Evolutionary conservation across 2,797 vertebrate species (phyloP), one percentile per base, ranked within the genome.

Genomic region (Vultur gryphus): DNA sequence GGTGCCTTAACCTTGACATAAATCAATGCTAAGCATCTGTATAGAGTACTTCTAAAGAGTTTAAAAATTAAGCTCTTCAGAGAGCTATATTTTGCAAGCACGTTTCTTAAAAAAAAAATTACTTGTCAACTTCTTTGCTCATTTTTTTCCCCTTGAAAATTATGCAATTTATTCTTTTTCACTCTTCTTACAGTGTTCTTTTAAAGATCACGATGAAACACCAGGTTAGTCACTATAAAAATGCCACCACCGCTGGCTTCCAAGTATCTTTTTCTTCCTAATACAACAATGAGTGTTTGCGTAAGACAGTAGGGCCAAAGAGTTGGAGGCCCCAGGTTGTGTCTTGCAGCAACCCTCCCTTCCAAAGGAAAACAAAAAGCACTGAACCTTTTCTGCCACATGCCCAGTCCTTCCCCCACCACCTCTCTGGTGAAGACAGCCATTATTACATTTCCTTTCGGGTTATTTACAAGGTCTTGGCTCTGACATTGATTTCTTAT

Each of bases 1-100:
- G 94, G 91, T 89, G 80, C 85, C 97, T 97, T 97, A 97, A 98
- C 96, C 97, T 97, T 97, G 95, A 96, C 84, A 91, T 79, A 95
- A 97, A 97, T 43, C 96, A 93, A 75, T 86, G 79, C 25, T 59
- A 87, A 92, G 62, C 58, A 87, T 84, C 64, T 77, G 16, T 64
- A 59, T 16, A 43, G 52, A 83, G 62, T 78, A 79, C 67, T 84
- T 93, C 52, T 90, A 54, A 91, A 58, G 87, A 65, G 64, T 88
- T 86, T 95, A 91, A 94, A 94, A 77, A 87, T 71, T 87, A 96
- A 97, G 67, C 69, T 61, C 62, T 62, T 61, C n/a, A 11, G 72
- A 93, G 81, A 95, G 49, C 31, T 33, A 2, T 20, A 49, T 76
- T 76, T 95, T 90, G 71, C 70, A 93, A 86, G 70, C 6, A 67